A percentile compares a stretch with the other conserved stretches of the same genome.
Evolutionary conservation across 2,113 vertebrate genomes (phyloP).

Genomic region (Danionella cerebrum): DNA sequence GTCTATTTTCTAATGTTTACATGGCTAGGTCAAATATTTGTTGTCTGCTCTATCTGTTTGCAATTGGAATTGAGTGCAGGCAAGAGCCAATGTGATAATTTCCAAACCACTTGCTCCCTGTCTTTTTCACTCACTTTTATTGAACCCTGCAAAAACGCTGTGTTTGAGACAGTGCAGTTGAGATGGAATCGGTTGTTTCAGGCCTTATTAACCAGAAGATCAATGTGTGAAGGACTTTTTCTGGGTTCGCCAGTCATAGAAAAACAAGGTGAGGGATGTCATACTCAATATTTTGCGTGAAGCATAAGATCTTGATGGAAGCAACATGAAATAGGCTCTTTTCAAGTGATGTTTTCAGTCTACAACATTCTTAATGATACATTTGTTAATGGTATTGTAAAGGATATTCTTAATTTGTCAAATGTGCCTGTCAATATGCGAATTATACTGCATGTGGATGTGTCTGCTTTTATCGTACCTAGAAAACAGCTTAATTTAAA

Average conservation of each 20-base stretch:
- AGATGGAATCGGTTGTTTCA: constrained; percentile 11
- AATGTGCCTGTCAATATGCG: no score
- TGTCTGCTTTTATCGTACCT: no score
- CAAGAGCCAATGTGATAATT: neutral
- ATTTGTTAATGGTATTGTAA: no score
- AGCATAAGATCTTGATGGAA: neutral
- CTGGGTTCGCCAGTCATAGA: constrained; percentile 14
- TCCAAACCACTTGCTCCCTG: neutral
- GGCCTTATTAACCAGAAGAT: constrained; percentile 13
- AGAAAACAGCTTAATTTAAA: no score
- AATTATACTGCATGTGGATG: no score
- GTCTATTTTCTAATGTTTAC: constrained; percentile 7
- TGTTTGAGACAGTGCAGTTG: neutral
- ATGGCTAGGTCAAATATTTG: constrained; percentile 46
- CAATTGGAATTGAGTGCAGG: constrained; percentile 3
- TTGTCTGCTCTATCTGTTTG: constrained; percentile 37
- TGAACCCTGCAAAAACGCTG: neutral
- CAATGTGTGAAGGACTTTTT: constrained; percentile 7
- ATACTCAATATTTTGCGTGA: neutral
- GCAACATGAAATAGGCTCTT: no score
- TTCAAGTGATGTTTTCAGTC: no score
- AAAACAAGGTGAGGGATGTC: constrained; percentile 1
- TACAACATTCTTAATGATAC: no score
- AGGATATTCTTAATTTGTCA: no score
- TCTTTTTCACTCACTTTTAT: neutral